A percentile compares a stretch with the other conserved stretches of the same genome.
Conservation (phyloP, 2,888 invertebrate genomes). For the Sphaerophoria rueppellii region DNA sequence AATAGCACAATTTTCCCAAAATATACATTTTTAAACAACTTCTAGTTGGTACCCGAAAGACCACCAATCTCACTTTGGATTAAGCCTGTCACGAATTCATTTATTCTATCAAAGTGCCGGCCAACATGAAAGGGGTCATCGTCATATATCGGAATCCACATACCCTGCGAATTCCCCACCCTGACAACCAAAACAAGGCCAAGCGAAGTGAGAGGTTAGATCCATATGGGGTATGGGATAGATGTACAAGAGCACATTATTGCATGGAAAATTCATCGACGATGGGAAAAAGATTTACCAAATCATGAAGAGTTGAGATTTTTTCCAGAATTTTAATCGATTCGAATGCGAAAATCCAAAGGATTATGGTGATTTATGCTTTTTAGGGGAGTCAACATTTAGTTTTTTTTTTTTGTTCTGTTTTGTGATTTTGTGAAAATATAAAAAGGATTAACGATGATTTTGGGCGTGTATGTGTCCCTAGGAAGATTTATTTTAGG, state of each 20-base stretch:
- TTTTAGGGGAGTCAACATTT: not conserved
- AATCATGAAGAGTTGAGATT: constrained; percentile 30
- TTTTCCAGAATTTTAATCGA: constrained; percentile 36
- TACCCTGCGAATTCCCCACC: too few species aligned
- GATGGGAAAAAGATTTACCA: constrained; percentile 33
- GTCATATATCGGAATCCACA: not conserved
- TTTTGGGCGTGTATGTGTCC: constrained; percentile 4
- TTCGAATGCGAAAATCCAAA: constrained; percentile 31
- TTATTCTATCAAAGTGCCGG: constrained; percentile 11
- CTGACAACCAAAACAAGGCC: too few species aligned
- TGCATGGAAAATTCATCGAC: not conserved
- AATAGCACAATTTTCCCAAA: constrained; percentile 22
- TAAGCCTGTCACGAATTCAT: constrained; percentile 55
- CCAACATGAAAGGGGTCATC: not conserved
- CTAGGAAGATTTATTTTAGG: constrained; percentile 22
- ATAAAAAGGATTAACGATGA: constrained; percentile 24
- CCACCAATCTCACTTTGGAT: constrained; percentile 50
- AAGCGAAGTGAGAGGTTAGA: too few species aligned
- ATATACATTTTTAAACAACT: constrained; percentile 46
- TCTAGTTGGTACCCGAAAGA: constrained; percentile 10
- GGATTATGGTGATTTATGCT: constrained; percentile 26
- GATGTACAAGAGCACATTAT: not conserved
- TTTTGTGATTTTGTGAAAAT: not conserved
- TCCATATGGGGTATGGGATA: not conserved
- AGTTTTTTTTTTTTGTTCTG: not conserved